Evolutionary conservation across 2,113 vertebrate genomes (phyloP), one percentile per base, ranked within the genome.

Genomic region (Acrocephalus arundinaceus): DNA sequence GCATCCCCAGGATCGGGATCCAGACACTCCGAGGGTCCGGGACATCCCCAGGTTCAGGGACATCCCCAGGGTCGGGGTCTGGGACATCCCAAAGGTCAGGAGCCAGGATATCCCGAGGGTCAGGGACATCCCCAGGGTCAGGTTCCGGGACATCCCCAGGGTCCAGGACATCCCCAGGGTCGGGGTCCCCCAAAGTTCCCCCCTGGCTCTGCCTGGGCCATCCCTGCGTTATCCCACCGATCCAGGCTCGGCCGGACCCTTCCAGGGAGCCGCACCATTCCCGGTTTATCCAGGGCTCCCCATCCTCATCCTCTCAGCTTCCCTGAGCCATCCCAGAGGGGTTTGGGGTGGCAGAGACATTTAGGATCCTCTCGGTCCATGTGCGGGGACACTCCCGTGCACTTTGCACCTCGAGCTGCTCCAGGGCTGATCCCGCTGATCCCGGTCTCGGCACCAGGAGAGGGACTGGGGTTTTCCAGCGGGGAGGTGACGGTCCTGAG

Each of bases 201-300:
- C 49, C 6, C 27, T n/a, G 5, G 10, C 19, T 25, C 19, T n/a
- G 2, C 0, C 27, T 21, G 0, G 6, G 5, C 2, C 27, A 35
- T 11, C 48, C 45, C 59, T 6, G 58, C 28, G 10, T 33, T 9
- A 27, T 19, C 35, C 14, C 22, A 2, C n/a, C 35, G 12, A 3
- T 41, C 25, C 51, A 3, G 68, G 83, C 10, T 30, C 7, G 16
- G n/a, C 9, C 13, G 6, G 31, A 12, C 35, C 7, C 23, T 51
- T 51, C 35, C 61, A 14, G 15, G 68, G 66, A 55, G 19, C 46
- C 2, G 4, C 46, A 28, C 66, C 75, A 25, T 27, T 55, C 55
- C 55, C 10, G 1, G 59, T 41, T 80, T 52, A 1, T 14, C n/a
- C 70, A 3, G 66, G 65, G 31, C 17, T 2, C 25, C 57, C 63